Evolutionary conservation across 2,888 invertebrate genomes (phyloP).

Genomic region (Pseudococcus viburni): DNA sequence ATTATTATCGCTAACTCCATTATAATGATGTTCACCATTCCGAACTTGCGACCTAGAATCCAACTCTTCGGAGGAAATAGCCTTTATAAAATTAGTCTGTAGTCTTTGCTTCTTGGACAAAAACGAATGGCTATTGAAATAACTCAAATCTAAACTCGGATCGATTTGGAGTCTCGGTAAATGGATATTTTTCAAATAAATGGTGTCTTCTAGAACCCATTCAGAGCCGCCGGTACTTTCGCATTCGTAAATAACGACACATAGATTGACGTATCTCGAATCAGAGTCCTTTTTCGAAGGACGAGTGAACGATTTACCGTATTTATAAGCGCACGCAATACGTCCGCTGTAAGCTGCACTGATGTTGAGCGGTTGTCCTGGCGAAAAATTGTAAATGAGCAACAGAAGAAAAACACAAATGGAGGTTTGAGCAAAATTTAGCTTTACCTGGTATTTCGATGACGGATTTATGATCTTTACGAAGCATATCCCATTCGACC

Average conservation of each 20-base stretch:
- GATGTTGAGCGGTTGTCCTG: conserved; percentile 89
- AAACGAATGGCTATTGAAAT: conserved; percentile 84
- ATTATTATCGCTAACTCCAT: conserved; percentile 67
- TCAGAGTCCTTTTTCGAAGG: conserved; percentile 83
- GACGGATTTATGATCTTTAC: conserved; percentile 78
- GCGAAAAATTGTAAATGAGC: conserved; percentile 68
- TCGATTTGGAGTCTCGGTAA: conserved; percentile 84
- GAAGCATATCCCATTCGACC: conserved; percentile 92
- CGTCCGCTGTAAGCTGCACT: conserved; percentile 98
- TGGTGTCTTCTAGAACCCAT: conserved; percentile 96
- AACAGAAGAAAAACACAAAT: too few species aligned
- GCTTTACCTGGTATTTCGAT: conserved; percentile 81
- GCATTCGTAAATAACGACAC: conserved; percentile 98
- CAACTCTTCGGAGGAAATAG: conserved; percentile 84
- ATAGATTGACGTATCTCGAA: conserved; percentile 88
- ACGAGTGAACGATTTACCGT: conserved; percentile 89
- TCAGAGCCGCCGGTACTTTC: conserved; percentile 93
- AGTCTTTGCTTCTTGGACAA: conserved; percentile 83
- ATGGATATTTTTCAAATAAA: conserved; percentile 92
- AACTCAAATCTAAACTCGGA: conserved; percentile 86
- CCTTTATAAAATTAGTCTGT: conserved; percentile 84
- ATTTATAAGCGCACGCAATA: conserved; percentile 97
- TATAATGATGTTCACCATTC: conserved; percentile 70
- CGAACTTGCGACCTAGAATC: conserved; percentile 72
- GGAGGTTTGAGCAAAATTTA: neutral